Conservation (phyloP, 2,888 invertebrate species). For the Cheilosia variabilis region DNA sequence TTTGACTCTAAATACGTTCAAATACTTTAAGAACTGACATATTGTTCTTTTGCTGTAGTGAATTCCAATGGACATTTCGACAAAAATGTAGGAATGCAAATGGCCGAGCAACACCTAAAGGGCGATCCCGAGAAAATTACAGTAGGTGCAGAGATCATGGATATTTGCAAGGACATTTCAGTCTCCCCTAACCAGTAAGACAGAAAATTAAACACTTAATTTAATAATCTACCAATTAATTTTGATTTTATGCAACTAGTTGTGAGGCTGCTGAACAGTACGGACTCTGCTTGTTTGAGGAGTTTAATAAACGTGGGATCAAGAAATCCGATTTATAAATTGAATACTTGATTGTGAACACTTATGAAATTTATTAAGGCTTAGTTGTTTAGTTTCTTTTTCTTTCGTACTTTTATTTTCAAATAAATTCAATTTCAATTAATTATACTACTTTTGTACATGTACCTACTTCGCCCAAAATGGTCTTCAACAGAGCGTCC, state of each 20-base stretch:
- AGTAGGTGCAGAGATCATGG: slow-evolving; percentile 77
- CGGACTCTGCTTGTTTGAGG: slow-evolving; percentile 77
- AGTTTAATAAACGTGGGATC: slow-evolving; percentile 77
- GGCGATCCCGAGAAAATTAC: slow-evolving; percentile 77
- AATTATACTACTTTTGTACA: neutral
- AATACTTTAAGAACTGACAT: too few species aligned
- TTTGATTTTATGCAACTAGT: neutral
- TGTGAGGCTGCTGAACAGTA: slow-evolving; percentile 80
- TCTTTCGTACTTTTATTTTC: neutral
- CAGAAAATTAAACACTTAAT: neutral
- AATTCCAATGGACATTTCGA: slow-evolving; percentile 78
- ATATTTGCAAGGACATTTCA: slow-evolving; percentile 75
- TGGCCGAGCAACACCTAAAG: slow-evolving; percentile 76
- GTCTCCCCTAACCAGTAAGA: slow-evolving; percentile 77
- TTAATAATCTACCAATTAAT: too few species aligned
- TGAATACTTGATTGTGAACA: neutral
- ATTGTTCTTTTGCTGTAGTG: slow-evolving; percentile 63
- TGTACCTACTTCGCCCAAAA: too few species aligned
- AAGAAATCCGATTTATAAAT: slow-evolving; percentile 45
- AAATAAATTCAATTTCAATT: neutral
- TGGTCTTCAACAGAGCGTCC: too few species aligned
- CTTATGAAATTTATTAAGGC: neutral
- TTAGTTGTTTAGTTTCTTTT: neutral
- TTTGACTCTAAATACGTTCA: too few species aligned
- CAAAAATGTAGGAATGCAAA: slow-evolving; percentile 70